These are phyloP conservation scores for Eutolmus rufibarbis DNA, from an alignment of 2,888 invertebrate genomes.

Conservation along the genomic window DNA sequence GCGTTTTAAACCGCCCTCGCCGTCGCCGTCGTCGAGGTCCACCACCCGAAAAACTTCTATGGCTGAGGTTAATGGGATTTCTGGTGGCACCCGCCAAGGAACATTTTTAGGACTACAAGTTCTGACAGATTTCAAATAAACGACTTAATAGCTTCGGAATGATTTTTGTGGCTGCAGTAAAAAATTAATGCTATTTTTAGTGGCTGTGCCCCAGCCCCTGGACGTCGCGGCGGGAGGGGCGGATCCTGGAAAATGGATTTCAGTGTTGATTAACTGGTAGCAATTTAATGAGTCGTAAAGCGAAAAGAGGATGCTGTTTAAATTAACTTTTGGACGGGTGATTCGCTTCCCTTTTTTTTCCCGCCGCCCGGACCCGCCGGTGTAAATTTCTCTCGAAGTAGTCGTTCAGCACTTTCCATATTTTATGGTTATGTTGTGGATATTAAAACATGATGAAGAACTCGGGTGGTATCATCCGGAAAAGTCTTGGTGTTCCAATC, in stretches of 20 bases:
- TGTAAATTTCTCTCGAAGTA: neutral
- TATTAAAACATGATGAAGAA: neutral
- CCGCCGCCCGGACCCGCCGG: neutral
- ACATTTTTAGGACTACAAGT: neutral
- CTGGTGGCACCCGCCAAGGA: neutral
- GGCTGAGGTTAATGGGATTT: neutral
- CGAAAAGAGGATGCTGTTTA: neutral
- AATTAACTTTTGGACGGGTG: neutral
- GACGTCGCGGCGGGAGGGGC: neutral
- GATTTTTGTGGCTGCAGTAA: neutral
- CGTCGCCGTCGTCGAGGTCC: neutral
- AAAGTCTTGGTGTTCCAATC: neutral
- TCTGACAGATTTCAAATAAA: slow-evolving; percentile 11
- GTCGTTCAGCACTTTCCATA: neutral
- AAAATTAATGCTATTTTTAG: neutral
- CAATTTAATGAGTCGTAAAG: neutral
- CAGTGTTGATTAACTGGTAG: neutral
- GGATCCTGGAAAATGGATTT: neutral
- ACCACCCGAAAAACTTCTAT: slow-evolving; percentile 5
- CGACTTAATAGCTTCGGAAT: neutral
- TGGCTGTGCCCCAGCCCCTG: neutral
- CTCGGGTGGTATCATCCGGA: neutral
- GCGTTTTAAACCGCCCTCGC: neutral
- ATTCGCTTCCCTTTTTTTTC: neutral
- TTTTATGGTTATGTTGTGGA: neutral